phyloP scores from a whole-genome alignment of 2,888 invertebrate species.

The Phania funesta region DNA sequence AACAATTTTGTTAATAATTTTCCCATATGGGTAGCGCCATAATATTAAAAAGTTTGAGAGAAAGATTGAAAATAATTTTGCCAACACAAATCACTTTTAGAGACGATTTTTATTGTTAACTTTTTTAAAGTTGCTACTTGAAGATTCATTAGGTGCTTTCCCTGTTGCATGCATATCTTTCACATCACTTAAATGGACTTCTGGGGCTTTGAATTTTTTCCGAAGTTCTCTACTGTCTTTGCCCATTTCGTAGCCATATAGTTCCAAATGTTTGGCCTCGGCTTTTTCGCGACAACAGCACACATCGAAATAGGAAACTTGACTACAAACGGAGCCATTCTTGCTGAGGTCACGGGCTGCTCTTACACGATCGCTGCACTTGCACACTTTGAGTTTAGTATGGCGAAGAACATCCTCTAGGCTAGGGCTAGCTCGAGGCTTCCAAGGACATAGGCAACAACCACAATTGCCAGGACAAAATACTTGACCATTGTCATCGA shows the following conservation, averaged over 20 bases:
- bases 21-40: background rate
- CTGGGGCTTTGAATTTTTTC: constrained; percentile 63
- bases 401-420: constrained; percentile 69
- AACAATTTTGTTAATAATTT: constrained; percentile 5
- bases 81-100: too few relatives aligned
- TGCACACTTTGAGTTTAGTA: constrained; percentile 74
- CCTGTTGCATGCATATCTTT: constrained; percentile 63
- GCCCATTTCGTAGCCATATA: constrained; percentile 74
- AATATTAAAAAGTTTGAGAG: background rate
- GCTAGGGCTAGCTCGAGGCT: constrained; percentile 62
- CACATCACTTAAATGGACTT: constrained; percentile 71
- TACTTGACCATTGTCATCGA: constrained; percentile 72
- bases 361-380: constrained; percentile 72
- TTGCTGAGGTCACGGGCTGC: constrained; percentile 70
- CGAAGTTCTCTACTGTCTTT: constrained; percentile 30
- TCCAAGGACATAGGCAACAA: constrained; percentile 77
- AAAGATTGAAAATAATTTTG: background rate
- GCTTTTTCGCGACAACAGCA: constrained; percentile 78
- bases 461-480: constrained; percentile 77
- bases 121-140: too few relatives aligned
- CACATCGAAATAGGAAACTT: constrained; percentile 72
- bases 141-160: background rate
- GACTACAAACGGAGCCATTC: constrained; percentile 63
- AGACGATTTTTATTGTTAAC: too few relatives aligned
- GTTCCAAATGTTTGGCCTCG: constrained; percentile 74